Evolutionary conservation across 1,140 invertebrate genomes (phyloP), one percentile per base, ranked within the genome.

Genomic region (Pteromalus puparum): DNA sequence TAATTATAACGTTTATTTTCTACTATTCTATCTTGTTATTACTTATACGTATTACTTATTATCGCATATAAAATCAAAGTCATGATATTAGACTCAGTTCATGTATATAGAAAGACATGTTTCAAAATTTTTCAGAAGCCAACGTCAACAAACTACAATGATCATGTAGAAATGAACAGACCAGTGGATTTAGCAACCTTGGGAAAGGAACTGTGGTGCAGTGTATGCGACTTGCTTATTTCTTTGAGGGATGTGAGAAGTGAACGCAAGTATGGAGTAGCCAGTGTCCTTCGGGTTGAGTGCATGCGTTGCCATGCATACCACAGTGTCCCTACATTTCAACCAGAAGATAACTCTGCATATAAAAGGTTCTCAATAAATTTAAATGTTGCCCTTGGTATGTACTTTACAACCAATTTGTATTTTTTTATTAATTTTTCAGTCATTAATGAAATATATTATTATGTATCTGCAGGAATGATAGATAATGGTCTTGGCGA

Each of bases 141-240:
- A n/a, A 68, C 12, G 24, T 1, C 1, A 1, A 26, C n/a, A 68
- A 68, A 18, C 6, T 5, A 24, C 12, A 26, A 1, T 6, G 21
- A 68, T n/a, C n/a, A 68, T 68, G 65, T n/a, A 26, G 65, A 68
- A 68, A 68, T 68, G 1, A 68, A 68, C n/a, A 68, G 65, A 7
- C 10, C 3, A 24, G 65, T 68, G 1, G 21, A 68, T 68, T n/a
- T 68, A 24, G 65, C n/a, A 68, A 24, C 65, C 10, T 68, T 68
- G 65, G 65, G 65, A 2, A 68, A n/a, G 65, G n/a, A 68, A 18
- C 65, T 68, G 65, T 68, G n/a, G 65, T 68, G 65, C 24, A 68
- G 2, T 1, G 15, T 1, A 12, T 68, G 24, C 15, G n/a, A 68
- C 65, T 68, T 68, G 65, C 65, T n/a, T 68, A n/a, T 68, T 68